Percentiles rank a stretch among this genome's conserved stretches.
Conservation (phyloP, 2,113 vertebrate species). For the Hippocampus abdominalis region DNA sequence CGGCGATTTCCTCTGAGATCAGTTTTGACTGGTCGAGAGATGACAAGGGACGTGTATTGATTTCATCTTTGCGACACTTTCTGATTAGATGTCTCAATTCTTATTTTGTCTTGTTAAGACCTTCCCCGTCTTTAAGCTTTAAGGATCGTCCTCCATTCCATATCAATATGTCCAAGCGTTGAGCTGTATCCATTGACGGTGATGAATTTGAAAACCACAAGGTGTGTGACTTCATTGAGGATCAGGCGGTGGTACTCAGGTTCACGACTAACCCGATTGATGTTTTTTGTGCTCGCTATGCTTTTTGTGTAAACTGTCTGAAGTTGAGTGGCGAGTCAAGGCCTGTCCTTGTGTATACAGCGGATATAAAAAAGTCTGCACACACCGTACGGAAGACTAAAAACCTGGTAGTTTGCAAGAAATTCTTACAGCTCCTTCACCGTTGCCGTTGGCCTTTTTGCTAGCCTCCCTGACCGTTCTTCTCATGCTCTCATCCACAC, state of each 20-base stretch:
- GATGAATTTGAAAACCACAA: conserved; percentile 47
- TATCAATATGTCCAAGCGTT: conserved; percentile 36
- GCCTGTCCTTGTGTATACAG: neutral
- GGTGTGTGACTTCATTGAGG: conserved; percentile 34
- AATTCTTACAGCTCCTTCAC: too few relatives aligned
- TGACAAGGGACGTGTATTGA: neutral
- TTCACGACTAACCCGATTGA: conserved; percentile 38
- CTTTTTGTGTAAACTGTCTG: conserved; percentile 24
- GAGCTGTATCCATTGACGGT: conserved; percentile 36
- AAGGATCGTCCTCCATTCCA: conserved; percentile 31
- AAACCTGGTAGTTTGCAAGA: too few relatives aligned
- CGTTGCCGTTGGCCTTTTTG: too few relatives aligned
- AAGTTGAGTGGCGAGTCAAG: conserved; percentile 33
- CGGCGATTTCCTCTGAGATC: neutral
- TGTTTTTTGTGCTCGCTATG: conserved; percentile 11
- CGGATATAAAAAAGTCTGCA: too few relatives aligned
- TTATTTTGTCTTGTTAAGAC: conserved; percentile 32
- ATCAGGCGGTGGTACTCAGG: conserved; percentile 33
- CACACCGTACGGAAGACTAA: too few relatives aligned
- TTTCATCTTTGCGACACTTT: neutral
- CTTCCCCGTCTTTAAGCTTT: conserved; percentile 16
- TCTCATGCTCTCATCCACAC: too few relatives aligned
- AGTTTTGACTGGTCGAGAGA: neutral
- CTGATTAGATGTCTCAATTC: neutral
- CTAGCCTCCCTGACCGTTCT: too few relatives aligned